Evolutionary conservation across 2,113 vertebrate species (phyloP).

Genomic region (Nothocercus nigrocapillus): DNA sequence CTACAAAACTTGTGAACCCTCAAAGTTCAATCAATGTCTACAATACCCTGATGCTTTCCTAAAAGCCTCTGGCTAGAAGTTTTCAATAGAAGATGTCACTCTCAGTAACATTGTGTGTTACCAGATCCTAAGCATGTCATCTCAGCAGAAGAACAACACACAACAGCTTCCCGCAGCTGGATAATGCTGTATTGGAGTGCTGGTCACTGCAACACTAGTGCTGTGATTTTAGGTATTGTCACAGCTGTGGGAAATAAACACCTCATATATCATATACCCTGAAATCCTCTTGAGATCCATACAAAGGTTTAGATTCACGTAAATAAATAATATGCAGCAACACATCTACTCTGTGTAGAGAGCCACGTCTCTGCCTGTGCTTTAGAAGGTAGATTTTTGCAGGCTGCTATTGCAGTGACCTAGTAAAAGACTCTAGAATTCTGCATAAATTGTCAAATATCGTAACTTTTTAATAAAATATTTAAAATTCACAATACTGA

Average conservation of each 20-base stretch:
- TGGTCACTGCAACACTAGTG: neutral
- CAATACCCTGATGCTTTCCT: neutral
- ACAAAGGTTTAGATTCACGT: neutral
- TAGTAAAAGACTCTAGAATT: neutral
- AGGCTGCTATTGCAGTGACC: neutral
- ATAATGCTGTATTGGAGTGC: fast-evolving
- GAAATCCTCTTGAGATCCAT: neutral
- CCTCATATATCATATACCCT: neutral
- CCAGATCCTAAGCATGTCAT: neutral
- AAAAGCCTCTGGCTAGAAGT: neutral
- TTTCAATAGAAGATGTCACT: neutral
- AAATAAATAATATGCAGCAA: neutral
- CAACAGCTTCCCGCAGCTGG: neutral
- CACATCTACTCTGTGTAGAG: neutral
- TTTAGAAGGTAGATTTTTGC: neutral
- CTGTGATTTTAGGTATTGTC: neutral
- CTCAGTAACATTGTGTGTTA: neutral
- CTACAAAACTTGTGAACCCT: neutral
- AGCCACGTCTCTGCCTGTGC: neutral
- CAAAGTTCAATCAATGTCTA: neutral
- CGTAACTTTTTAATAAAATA: neutral
- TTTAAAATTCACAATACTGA: neutral
- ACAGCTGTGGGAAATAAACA: neutral
- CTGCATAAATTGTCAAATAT: neutral
- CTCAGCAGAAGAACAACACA: neutral